Conservation (phyloP, 2,113 vertebrate species). For the Ophthalmolycus amberensis region DNA sequence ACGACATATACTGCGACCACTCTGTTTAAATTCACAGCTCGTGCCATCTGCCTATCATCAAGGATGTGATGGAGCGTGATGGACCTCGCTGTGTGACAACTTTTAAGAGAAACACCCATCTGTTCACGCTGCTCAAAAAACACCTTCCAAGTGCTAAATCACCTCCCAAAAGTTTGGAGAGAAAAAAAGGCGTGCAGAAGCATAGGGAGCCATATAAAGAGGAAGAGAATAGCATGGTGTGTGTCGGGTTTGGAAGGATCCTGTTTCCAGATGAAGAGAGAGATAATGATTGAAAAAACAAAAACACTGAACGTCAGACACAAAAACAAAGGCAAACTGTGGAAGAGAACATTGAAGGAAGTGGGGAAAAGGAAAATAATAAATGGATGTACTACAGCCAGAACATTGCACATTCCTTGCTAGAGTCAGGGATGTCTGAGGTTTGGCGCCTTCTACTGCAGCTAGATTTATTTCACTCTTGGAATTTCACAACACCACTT, state of each 20-base stretch:
- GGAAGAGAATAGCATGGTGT: background rate
- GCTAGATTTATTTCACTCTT: conserved; percentile 74
- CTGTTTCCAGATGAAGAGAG: conserved; percentile 21
- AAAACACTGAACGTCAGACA: background rate
- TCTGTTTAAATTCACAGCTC: conserved; percentile 14
- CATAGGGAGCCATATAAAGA: conserved; percentile 12
- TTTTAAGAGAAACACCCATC: conserved; percentile 38
- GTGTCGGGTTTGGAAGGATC: conserved; percentile 11
- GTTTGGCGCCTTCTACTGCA: conserved; percentile 73
- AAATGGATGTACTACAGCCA: conserved; percentile 49
- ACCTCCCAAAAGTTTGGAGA: conserved; percentile 16
- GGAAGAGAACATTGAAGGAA: conserved; percentile 23
- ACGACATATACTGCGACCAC: background rate
- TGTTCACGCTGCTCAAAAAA: conserved; percentile 37
- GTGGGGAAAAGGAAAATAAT: conserved; percentile 36
- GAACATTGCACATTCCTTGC: conserved; percentile 66
- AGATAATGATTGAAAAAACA: conserved; percentile 10
- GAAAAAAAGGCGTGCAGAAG: conserved; percentile 4
- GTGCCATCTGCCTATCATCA: conserved; percentile 46
- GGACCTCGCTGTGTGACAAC: conserved; percentile 39
- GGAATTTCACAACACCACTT: conserved; percentile 58
- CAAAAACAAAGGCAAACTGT: conserved; percentile 52
- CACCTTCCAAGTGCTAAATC: conserved; percentile 15
- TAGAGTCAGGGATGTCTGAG: conserved; percentile 72
- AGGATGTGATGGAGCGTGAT: conserved; percentile 19